Conservation (phyloP, 2,888 invertebrate species). For the Caenorhabditis zanzibari region DNA sequence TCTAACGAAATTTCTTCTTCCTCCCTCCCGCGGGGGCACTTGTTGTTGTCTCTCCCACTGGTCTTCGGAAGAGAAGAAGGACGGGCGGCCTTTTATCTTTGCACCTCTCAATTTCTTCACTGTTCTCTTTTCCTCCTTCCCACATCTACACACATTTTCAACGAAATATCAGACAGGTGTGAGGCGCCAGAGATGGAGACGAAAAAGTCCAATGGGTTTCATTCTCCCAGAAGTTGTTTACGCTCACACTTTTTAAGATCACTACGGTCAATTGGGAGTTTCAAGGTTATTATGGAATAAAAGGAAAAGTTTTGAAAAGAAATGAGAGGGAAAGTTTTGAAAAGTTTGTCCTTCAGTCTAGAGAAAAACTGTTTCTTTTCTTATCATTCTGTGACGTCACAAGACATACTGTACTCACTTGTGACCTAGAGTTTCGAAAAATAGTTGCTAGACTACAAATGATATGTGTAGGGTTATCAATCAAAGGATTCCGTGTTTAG, state of each 20-base stretch:
- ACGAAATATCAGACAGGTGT: constrained; percentile 39
- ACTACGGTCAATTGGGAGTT: constrained; percentile 32
- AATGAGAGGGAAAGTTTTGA: neutral
- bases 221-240: constrained; percentile 45
- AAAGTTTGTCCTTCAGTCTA: neutral
- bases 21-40: constrained; percentile 37
- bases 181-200: constrained; percentile 14
- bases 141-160: neutral
- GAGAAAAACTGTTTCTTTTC: neutral
- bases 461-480: too few species aligned
- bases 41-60: constrained; percentile 34
- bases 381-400: constrained; percentile 7
- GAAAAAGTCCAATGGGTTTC: constrained; percentile 34
- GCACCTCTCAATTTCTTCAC: constrained; percentile 3
- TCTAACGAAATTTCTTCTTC: constrained; percentile 8
- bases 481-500: too few species aligned
- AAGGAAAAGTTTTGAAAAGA: too few species aligned
- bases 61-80: constrained; percentile 2
- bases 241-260: constrained; percentile 50
- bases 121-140: neutral
- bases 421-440: too few species aligned
- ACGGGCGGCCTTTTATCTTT: constrained; percentile 41
- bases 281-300: constrained; percentile 1
- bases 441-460: too few species aligned
- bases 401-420: too few species aligned